These are phyloP conservation scores for Dorcus parallelipipedus DNA, from an alignment of 2,888 invertebrate species.

Conservation along the genomic window DNA sequence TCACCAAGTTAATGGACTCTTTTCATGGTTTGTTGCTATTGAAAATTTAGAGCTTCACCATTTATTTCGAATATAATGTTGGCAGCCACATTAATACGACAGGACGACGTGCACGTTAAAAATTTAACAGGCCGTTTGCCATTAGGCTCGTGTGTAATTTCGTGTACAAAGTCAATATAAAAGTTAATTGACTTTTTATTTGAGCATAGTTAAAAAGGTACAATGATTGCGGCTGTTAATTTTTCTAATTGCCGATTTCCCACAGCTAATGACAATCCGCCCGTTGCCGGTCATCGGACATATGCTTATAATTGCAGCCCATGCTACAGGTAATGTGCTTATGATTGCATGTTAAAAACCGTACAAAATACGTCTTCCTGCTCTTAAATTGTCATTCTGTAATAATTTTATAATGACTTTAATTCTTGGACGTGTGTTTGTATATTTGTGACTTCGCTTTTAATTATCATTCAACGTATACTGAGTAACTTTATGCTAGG, in stretches of 20 bases:
- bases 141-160: not conserved
- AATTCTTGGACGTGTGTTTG: slow-evolving; percentile 8
- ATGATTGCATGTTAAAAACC: slow-evolving; percentile 49
- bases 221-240: slow-evolving; percentile 30
- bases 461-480: not conserved
- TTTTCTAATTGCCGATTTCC: slow-evolving; percentile 44
- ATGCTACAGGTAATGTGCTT: slow-evolving; percentile 42
- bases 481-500: too few species aligned
- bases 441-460: not conserved
- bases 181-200: not conserved
- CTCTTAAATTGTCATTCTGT: slow-evolving; percentile 50
- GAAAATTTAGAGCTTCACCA: not conserved
- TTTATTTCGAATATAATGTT: not conserved
- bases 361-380: slow-evolving; percentile 50
- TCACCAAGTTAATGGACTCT: too few species aligned
- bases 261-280: slow-evolving; percentile 37
- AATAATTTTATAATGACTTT: slow-evolving; percentile 46
- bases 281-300: slow-evolving; percentile 41
- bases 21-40: not conserved
- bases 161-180: not conserved
- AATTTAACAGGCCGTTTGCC: not conserved
- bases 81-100: not conserved
- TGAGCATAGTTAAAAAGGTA: not conserved
- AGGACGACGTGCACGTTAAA: not conserved
- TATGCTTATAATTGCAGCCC: slow-evolving; percentile 47